Conservation (phyloP, 2,113 vertebrate species). For the Columbina picui region DNA sequence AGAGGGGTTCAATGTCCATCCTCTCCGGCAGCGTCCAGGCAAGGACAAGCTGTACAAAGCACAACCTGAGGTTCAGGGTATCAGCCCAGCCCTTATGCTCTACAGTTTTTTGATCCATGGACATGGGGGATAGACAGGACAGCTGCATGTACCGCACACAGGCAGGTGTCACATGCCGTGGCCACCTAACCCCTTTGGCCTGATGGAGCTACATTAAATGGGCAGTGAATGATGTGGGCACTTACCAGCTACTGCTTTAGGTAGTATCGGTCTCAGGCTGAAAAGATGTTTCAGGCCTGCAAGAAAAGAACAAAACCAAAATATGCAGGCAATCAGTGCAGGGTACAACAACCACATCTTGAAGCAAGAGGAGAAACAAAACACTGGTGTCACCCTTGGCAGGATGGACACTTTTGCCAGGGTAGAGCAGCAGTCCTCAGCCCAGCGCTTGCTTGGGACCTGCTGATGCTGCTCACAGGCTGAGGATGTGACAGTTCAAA, state of each 20-base stretch:
- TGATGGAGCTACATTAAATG: neutral
- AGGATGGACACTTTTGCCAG: neutral
- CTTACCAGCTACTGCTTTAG: neutral
- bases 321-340: neutral
- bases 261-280: neutral
- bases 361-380: neutral
- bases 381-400: neutral
- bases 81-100: neutral
- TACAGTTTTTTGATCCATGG: neutral
- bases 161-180: neutral
- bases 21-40: neutral
- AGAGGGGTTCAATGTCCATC: neutral
- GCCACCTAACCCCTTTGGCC: neutral
- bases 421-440: neutral
- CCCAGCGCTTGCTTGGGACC: neutral
- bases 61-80: neutral
- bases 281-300: slow-evolving; percentile 17
- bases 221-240: neutral
- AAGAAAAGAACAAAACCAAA: neutral
- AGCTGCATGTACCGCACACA: accelerated
- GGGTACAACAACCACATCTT: neutral
- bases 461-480: neutral
- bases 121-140: neutral
- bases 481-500: neutral
- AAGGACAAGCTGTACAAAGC: neutral